Evolutionary conservation across 2,797 vertebrate species (phyloP).

Genomic region (Cyclura pinguis): DNA sequence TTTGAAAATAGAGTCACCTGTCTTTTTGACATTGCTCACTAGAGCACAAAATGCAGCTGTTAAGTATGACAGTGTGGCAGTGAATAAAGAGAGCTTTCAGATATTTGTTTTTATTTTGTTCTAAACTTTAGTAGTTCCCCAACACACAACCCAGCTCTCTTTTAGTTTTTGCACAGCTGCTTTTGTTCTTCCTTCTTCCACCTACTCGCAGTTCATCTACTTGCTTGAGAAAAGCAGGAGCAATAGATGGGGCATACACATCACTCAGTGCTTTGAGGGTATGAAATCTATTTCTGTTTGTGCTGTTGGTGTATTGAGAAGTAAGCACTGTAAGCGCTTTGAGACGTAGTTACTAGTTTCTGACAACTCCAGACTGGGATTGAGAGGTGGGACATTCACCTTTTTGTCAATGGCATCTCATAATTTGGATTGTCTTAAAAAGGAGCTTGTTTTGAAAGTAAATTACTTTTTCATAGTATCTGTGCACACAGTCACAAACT

Average conservation of each 20-base stretch:
- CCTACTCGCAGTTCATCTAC: neutral
- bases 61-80: neutral
- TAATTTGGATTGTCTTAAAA: neutral
- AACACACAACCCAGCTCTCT: neutral
- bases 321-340: neutral
- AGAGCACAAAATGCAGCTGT: constrained; percentile 9
- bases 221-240: neutral
- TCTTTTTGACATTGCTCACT: neutral
- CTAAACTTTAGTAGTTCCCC: neutral
- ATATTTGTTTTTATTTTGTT: constrained; percentile 14
- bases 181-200: neutral
- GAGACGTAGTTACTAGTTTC: neutral
- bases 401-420: neutral
- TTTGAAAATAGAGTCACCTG: constrained; percentile 2
- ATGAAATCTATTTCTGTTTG: neutral
- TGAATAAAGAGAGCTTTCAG: constrained; percentile 9
- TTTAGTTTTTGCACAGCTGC: neutral
- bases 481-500: neutral
- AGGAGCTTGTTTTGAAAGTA: neutral
- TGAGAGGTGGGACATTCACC: neutral
- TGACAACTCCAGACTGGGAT: neutral
- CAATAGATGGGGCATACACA: neutral
- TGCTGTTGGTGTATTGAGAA: neutral
- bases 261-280: neutral
- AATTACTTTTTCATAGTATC: neutral